Evolutionary conservation across 1,140 invertebrate genomes (phyloP).

Genomic region (Solen grandis): DNA sequence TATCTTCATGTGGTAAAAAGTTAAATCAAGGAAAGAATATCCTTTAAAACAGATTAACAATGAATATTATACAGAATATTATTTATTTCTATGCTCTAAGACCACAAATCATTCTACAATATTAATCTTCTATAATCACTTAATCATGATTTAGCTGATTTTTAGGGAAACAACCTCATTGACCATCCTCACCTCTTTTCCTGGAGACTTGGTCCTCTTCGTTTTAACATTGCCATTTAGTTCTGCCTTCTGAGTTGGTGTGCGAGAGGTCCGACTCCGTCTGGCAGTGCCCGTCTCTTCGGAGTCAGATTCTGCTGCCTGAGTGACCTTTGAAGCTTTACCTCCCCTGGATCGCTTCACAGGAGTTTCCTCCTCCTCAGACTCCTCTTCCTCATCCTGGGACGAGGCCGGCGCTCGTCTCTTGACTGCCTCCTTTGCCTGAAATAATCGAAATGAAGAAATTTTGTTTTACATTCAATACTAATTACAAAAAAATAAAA

Average conservation of each 20-base stretch:
- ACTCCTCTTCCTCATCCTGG: not conserved
- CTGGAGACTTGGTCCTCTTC: slow-evolving; percentile 13
- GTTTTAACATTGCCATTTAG: slow-evolving; percentile 29
- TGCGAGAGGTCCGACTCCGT: too few species aligned
- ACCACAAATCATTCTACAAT: too few species aligned
- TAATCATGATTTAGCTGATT: not conserved
- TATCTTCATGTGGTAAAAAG: too few species aligned
- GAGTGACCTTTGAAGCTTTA: too few species aligned
- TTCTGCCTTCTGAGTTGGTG: slow-evolving; percentile 14
- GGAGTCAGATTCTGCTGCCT: not conserved
- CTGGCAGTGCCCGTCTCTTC: not conserved
- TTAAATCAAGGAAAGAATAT: too few species aligned
- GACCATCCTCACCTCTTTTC: slow-evolving; percentile 22
- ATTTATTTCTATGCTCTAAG: too few species aligned
- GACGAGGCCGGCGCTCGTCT: slow-evolving; percentile 8
- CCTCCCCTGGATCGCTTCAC: too few species aligned
- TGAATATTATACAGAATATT: too few species aligned
- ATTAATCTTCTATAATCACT: too few species aligned
- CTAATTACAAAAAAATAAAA: too few species aligned
- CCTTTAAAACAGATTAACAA: too few species aligned
- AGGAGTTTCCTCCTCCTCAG: slow-evolving; percentile 28
- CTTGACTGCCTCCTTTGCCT: not conserved
- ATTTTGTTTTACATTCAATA: too few species aligned
- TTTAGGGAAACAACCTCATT: not conserved
- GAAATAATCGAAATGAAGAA: not conserved